Conservation (phyloP, 2,113 vertebrate species). For the Vanacampus margaritifer region DNA sequence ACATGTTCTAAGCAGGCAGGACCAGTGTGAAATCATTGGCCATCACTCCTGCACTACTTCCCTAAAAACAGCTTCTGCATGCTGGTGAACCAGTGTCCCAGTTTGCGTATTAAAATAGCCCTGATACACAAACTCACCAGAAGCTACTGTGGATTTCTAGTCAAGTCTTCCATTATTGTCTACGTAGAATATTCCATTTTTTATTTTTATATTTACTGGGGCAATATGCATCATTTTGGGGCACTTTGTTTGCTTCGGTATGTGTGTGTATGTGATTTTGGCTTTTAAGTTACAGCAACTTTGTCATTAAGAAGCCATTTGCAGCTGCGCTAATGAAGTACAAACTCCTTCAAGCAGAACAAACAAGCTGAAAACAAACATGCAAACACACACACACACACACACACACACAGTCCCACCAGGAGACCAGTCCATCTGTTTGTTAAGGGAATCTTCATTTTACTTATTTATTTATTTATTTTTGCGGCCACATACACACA, state of each 20-base stretch:
- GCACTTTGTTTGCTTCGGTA: not conserved
- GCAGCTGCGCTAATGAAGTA: slow-evolving; percentile 51
- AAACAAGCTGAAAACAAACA: slow-evolving; percentile 48
- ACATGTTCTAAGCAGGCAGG: not conserved
- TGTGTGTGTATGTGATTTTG: not conserved
- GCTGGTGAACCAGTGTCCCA: not conserved
- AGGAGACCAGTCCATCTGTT: slow-evolving; percentile 63
- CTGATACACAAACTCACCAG: not conserved
- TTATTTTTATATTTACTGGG: not conserved
- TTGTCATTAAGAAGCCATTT: slow-evolving; percentile 57
- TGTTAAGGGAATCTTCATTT: slow-evolving; percentile 30
- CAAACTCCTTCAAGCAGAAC: slow-evolving; percentile 56
- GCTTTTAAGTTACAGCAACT: slow-evolving; percentile 43
- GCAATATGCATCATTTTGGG: not conserved
- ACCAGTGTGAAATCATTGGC: not conserved
- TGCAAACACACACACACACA: not conserved
- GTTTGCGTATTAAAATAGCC: slow-evolving; percentile 8
- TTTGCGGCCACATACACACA: slow-evolving; percentile 28
- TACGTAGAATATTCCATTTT: not conserved
- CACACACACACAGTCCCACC: slow-evolving; percentile 33
- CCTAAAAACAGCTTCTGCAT: not conserved
- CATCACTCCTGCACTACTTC: not conserved
- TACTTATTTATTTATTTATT: slow-evolving; percentile 1
- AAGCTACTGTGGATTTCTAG: not conserved
- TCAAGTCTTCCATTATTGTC: not conserved